phyloP scores from a whole-genome alignment of 2,888 invertebrate genomes.

The Argynnis bischoffii region DNA sequence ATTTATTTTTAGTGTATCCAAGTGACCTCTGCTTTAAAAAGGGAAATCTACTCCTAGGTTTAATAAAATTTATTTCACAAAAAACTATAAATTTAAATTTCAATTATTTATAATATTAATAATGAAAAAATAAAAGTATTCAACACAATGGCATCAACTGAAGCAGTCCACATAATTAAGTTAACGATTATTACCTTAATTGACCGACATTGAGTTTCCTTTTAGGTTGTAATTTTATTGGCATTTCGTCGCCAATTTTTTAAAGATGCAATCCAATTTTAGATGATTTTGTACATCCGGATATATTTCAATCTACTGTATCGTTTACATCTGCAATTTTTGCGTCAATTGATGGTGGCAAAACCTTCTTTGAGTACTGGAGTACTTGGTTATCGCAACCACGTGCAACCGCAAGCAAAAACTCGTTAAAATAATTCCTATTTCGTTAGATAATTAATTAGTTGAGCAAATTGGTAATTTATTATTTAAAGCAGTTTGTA shows the following conservation, averaged over 20 bases:
- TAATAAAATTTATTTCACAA: background rate
- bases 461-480: no score
- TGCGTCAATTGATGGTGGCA: constrained; percentile 8
- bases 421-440: no score
- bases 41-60: background rate
- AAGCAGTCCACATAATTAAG: constrained; percentile 27
- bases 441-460: no score
- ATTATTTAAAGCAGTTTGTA: no score
- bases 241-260: constrained; percentile 41
- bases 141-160: constrained; percentile 22
- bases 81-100: background rate
- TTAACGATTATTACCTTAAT: constrained; percentile 40
- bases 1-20: no score
- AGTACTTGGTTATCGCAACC: background rate
- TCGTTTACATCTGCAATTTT: constrained; percentile 18
- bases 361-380: background rate
- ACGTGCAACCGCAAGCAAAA: no score
- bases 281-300: constrained; percentile 18
- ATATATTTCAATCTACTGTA: constrained; percentile 11
- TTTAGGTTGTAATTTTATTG: constrained; percentile 42
- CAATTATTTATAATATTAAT: background rate
- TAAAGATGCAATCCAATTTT: constrained; percentile 29
- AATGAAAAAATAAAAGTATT: constrained; percentile 8
- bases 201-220: constrained; percentile 40
- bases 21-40: no score